Evolutionary conservation across 2,113 vertebrate species (phyloP), one percentile per base, ranked within the genome.

Genomic region (Garra rufa): DNA sequence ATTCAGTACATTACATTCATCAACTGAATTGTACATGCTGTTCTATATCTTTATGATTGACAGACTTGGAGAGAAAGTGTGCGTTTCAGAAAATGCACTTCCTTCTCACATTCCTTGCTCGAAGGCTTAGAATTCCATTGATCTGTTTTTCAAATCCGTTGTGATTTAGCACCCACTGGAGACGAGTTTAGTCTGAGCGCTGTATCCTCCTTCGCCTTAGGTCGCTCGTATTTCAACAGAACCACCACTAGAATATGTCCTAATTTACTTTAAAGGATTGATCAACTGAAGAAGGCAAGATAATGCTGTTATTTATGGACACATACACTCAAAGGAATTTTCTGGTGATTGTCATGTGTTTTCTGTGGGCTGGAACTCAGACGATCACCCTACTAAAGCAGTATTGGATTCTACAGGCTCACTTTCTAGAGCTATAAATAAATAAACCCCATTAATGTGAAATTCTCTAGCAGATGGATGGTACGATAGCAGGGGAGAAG

Each of bases 51-150:
- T 19, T 38, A 67, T 74, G 70, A 82, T 17, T 61, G 44, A 71
- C 50, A 73, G 28, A 55, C 3, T 28, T 8, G 19, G 41, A 78
- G 46, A 65, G 1, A 24, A 3, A 52, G 67, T 26, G 4, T 30
- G 19, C 10, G 8, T 7, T 26, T 84, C 48, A 79, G 76, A 86
- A 76, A 41, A 74, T 38, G 24, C 34, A n/a, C 81, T 83, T 82
- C 76, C 71, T 34, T 65, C 11, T 44, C 46, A 67, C 78, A 83
- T 87, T 84, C 81, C 44, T 78, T 19, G 43, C 65, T 76, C 19
- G 41, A 70, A 85, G 65, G 74, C 34, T 80, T 70, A 76, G 63
- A 83, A 88, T 88, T 84, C 85, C 74, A 87, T 57, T 48, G 77
- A 84, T 82, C 85, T 6, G 43, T 70, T 83, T 83, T 76, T 73